Base-by-base conservation (phyloP, 2,797 vertebrate genomes). In the Chromis chromis region DNA sequence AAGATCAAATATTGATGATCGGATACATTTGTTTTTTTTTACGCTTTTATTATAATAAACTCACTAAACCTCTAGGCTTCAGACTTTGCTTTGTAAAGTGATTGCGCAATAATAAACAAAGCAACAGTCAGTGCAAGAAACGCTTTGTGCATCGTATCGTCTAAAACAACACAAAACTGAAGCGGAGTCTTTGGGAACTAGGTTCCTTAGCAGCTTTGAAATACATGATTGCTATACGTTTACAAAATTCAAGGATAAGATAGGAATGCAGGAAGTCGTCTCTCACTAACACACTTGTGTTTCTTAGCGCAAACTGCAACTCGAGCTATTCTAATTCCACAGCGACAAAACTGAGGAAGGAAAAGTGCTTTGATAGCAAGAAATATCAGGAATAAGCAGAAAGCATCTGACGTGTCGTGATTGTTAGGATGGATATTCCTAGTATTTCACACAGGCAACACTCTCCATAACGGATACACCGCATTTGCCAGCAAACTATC, bases 121-220 rank as follows among this genome's bases (percentile, higher is more conserved):
- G 74, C 79, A 71, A 65, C 44, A 25, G 49, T 69, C 65, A 80
- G 84, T 84, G 79, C 79, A 87, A 84, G 68, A 76, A 76, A 76
- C 9, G 81, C 78, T 75, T 86, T 90, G 81, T 82, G 74, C 83
- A 82, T 83, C 8, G 4, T 68, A 72, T 78, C 60, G 54, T 86
- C 82, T 86, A 76, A 73, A 77, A 87, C 54, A 62, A 52, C 55
- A 22, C 48, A 74, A 56, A 59, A 79, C 69, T 39, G 57, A 90
- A 90, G 86, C 89, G 76, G 75, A 77, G 33, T 89, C 86, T 90
- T 84, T 88, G 86, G 87, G 79, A 83, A 69, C 76, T 36, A 82
- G 75, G 36, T 76, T 84, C 59, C 68, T 48, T 81, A 90, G 92
- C 90, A 91, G 92, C 89, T 89, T 83, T 81, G 44, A 84, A 85